Evolutionary conservation across 92 coral and sea anemone genomes (phyloP).

Genomic region (Heliopora coerulea): DNA sequence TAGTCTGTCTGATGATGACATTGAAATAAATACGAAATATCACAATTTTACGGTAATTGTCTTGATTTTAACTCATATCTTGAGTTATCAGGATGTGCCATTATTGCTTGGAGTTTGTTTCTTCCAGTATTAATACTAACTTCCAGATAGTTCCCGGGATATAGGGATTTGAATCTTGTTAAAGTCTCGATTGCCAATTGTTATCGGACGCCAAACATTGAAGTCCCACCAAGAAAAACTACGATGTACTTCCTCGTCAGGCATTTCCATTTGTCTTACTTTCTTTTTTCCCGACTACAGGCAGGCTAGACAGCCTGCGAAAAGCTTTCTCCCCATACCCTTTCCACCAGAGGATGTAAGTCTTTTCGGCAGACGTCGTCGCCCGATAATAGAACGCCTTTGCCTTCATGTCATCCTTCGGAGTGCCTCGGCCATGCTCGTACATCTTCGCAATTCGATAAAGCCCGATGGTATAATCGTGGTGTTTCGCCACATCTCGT

Average conservation of each 20-base stretch:
- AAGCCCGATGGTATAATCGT: conserved; percentile 42
- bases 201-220: no score
- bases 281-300: neutral
- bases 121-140: no score
- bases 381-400: conserved; percentile 44
- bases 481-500: conserved; percentile 42
- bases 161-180: no score
- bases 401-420: conserved; percentile 27
- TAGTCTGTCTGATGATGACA: no score
- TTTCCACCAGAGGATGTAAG: conserved; percentile 43
- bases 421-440: conserved; percentile 33
- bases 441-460: conserved; percentile 43
- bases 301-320: conserved; percentile 21
- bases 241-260: neutral
- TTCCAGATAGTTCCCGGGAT: no score
- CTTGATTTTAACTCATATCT: no score
- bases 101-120: no score
- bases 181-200: no score
- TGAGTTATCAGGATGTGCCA: no score
- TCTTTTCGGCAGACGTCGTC: conserved; percentile 33
- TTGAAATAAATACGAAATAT: no score
- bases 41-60: no score
- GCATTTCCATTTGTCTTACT: neutral
- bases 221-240: conserved; percentile 6
- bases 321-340: conserved; percentile 36